These are phyloP conservation scores for Eumaeus atala DNA, from an alignment of 1,140 invertebrate genomes.

Conservation along the genomic window DNA sequence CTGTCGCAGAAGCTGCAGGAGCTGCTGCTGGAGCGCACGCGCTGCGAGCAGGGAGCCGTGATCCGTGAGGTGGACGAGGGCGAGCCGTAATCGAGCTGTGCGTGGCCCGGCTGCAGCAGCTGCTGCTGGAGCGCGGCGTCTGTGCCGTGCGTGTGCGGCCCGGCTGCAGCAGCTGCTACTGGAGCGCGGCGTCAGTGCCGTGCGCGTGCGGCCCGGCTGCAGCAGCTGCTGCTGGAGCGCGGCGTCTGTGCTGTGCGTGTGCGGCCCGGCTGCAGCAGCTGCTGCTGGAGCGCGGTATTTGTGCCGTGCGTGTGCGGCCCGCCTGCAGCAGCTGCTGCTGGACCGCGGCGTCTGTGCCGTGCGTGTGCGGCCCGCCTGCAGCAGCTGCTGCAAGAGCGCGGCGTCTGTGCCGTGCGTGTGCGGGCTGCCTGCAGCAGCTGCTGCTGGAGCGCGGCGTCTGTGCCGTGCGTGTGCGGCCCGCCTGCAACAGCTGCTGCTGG, in stretches of 20 bases:
- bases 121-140: no score
- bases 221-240: no score
- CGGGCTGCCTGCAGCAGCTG: no score
- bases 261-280: slow-evolving; percentile 73
- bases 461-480: no score
- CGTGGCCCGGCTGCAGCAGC: no score
- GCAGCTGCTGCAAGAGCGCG: slow-evolving; percentile 72
- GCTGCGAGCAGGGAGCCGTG: slow-evolving; percentile 76
- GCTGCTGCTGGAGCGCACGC: slow-evolving; percentile 69
- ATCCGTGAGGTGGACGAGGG: slow-evolving; percentile 77
- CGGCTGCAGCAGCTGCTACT: slow-evolving; percentile 74
- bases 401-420: slow-evolving; percentile 74
- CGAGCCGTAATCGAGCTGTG: slow-evolving; percentile 60
- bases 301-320: slow-evolving; percentile 72
- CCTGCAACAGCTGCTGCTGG: no score
- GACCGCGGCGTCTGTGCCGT: no score
- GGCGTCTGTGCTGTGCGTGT: no score
- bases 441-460: no score
- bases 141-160: no score
- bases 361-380: slow-evolving; percentile 72
- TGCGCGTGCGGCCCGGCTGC: no score
- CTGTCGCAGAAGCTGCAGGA: slow-evolving; percentile 72
- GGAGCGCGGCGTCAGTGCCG: slow-evolving; percentile 74
- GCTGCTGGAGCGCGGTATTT: slow-evolving; percentile 74
- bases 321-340: no score